Base-by-base conservation (phyloP, 2,888 invertebrate genomes). In the Artemia sinica region DNA sequence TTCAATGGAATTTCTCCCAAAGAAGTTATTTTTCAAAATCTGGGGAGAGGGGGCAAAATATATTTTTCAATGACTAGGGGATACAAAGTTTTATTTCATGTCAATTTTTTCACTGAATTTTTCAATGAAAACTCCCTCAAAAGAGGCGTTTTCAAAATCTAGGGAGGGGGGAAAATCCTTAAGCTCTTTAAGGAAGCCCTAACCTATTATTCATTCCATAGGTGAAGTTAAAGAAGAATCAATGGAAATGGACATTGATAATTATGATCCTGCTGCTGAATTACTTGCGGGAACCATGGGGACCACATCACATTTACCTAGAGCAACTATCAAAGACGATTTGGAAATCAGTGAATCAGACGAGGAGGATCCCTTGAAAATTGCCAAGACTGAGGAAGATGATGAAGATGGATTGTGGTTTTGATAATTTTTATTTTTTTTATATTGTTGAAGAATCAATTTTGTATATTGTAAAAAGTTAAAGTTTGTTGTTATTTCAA, bases 291-390 rank as follows among this genome's bases (percentile, higher is more conserved):
- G 13, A 66, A 71, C 49, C 71, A 70, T 28, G 68, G 71, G 70
- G 65, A 67, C 70, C 41, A 66, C 71, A 76, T 78, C 7, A 76
- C 78, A 66, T 77, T 79, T 72, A 74, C 77, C 67, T 79, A 80
- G 12, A 66, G 70, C 69, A 67, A 72, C 84, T 74, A 87, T 87
- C 68, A 84, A 86, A 73, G 85, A 85, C 71, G 87, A 88, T 78
- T 79, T 88, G 69, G 86, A 85, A 49, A 86, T 88, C 51, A 87
- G 87, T 50, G 88, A 89, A 73, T 88, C 87, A 71, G 88, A 88
- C 68, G 86, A 86, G 71, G 85, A 85, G 72, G 73, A 66, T 66
- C 68, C 66, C 14, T 67, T 48, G 13, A 63, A 66, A 8, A 50
- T 58, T n/a, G 50, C 68, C 7, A 80, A 80, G 14, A 81, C 82